These are phyloP conservation scores for Cirrhinus molitorella DNA, from an alignment of 2,797 vertebrate species.

Conservation along the genomic window DNA sequence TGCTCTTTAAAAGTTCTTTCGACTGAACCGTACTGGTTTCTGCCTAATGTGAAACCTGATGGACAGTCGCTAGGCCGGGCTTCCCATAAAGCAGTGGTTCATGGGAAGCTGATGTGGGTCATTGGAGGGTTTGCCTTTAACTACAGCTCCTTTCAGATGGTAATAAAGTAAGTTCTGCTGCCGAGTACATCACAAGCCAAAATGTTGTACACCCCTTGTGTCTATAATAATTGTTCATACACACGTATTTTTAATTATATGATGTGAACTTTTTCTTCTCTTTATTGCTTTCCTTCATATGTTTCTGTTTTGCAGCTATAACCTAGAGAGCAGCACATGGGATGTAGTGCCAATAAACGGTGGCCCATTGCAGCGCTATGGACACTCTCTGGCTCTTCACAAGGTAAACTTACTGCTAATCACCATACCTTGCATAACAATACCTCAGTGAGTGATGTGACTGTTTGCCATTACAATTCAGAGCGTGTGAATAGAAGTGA, in stretches of 20 bases:
- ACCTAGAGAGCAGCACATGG: slow-evolving; percentile 95
- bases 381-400: slow-evolving; percentile 90
- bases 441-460: not conserved
- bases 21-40: slow-evolving; percentile 94
- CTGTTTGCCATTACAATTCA: not conserved
- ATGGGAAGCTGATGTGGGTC: slow-evolving; percentile 98
- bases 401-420: slow-evolving; percentile 79
- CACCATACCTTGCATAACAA: slow-evolving; percentile 9
- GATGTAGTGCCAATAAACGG: slow-evolving; percentile 89
- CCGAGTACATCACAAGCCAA: not conserved
- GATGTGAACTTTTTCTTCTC: not conserved
- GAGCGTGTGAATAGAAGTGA: not conserved
- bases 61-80: slow-evolving; percentile 93
- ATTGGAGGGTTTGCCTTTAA: slow-evolving; percentile 97
- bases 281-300: not conserved
- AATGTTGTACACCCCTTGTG: not conserved
- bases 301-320: slow-evolving; percentile 83
- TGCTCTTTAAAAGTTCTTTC: slow-evolving; percentile 96
- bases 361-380: slow-evolving; percentile 94
- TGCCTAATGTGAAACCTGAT: slow-evolving; percentile 95
- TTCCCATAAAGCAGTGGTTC: slow-evolving; percentile 92
- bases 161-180: slow-evolving; percentile 89
- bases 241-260: not conserved
- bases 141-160: slow-evolving; percentile 98
- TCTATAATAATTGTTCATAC: not conserved